These are phyloP conservation scores for Dreissena polymorpha DNA, from an alignment of 1,140 invertebrate genomes.

Conservation along the genomic window DNA sequence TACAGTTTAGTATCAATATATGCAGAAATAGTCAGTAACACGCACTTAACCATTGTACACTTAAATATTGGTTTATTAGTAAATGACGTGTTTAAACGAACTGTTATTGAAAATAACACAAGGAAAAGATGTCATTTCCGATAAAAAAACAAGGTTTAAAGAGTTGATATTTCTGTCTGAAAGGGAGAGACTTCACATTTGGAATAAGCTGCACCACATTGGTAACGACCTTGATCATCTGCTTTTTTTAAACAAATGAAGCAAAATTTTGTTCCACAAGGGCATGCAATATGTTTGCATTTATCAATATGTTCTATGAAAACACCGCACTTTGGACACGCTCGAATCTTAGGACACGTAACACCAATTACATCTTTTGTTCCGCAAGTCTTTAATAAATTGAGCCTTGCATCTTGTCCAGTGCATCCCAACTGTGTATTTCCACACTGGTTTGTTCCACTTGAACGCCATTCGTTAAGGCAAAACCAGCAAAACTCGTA, in stretches of 20 bases:
- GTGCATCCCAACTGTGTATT: slow-evolving; percentile 32
- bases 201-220: slow-evolving; percentile 38
- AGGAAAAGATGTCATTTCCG: too few species aligned
- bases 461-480: slow-evolving; percentile 22
- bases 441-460: slow-evolving; percentile 34
- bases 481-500: slow-evolving; percentile 61
- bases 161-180: slow-evolving; percentile 26
- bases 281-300: slow-evolving; percentile 58
- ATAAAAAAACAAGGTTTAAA: too few species aligned
- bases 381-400: slow-evolving; percentile 22
- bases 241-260: slow-evolving; percentile 57
- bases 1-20: too few species aligned
- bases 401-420: slow-evolving; percentile 42
- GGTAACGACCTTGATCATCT: slow-evolving; percentile 18
- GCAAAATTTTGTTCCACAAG: slow-evolving; percentile 55
- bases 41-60: too few species aligned
- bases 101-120: too few species aligned
- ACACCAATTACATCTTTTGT: slow-evolving; percentile 41
- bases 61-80: too few species aligned
- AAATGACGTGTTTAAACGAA: too few species aligned
- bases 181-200: slow-evolving; percentile 34
- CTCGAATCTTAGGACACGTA: slow-evolving; percentile 42
- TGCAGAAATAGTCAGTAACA: too few species aligned
- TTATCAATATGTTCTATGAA: slow-evolving; percentile 49
- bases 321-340: slow-evolving; percentile 45